Percentiles rank a stretch among this genome's conserved stretches.
Conservation (phyloP, 2,888 invertebrate species). For the Patella depressa region DNA sequence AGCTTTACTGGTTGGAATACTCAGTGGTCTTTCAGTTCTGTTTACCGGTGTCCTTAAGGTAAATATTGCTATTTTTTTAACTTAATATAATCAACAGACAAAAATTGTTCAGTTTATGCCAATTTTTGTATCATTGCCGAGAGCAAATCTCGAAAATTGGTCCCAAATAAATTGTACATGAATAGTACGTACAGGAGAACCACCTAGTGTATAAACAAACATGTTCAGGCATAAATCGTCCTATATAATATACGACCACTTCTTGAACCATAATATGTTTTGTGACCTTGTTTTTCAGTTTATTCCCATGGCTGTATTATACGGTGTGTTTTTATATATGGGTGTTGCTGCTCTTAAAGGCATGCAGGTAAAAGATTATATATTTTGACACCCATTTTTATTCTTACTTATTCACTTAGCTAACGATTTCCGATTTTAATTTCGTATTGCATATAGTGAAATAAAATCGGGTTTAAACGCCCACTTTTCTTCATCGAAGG, state of each 20-base stretch:
- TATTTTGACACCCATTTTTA: neutral
- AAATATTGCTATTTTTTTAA: constrained; percentile 26
- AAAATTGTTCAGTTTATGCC: neutral
- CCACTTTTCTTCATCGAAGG: too few species aligned
- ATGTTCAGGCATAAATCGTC: too few species aligned
- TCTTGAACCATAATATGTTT: too few species aligned
- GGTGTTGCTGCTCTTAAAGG: constrained; percentile 96
- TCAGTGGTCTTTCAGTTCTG: constrained; percentile 93
- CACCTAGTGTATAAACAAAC: too few species aligned
- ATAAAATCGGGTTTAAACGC: neutral
- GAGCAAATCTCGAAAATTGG: too few species aligned
- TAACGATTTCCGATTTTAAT: neutral
- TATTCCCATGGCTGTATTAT: constrained; percentile 98
- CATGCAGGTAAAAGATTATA: constrained; percentile 73
- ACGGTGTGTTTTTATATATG: constrained; percentile 98
- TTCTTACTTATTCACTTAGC: neutral
- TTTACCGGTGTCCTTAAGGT: constrained; percentile 86
- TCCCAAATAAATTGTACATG: too few species aligned
- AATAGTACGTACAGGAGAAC: too few species aligned
- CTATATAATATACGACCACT: too few species aligned
- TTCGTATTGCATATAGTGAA: neutral
- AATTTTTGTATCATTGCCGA: too few species aligned
- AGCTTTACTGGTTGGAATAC: constrained; percentile 91
- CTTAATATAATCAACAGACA: neutral
- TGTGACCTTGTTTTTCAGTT: constrained; percentile 72